Evolutionary conservation across 2,797 vertebrate species (phyloP).

Genomic region (Lagodon rhomboides): DNA sequence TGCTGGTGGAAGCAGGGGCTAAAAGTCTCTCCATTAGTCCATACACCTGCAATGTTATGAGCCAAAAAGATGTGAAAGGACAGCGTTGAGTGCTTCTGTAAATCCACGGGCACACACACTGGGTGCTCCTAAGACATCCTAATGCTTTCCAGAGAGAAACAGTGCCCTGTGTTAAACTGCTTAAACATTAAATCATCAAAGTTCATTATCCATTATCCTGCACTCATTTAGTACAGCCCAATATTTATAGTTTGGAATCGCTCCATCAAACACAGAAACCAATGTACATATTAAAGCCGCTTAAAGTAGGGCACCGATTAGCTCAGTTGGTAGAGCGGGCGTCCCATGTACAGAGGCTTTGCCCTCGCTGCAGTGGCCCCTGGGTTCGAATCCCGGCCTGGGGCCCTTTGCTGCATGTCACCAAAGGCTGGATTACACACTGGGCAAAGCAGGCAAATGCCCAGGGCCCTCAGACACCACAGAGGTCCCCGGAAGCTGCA

Average conservation of each 20-base stretch:
- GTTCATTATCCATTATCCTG: background rate
- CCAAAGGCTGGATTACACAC: background rate
- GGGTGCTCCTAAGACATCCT: background rate
- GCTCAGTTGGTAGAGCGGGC: too few species aligned
- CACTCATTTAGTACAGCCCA: background rate
- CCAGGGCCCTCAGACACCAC: background rate
- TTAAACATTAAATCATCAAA: background rate
- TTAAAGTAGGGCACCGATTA: too few species aligned
- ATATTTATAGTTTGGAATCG: background rate
- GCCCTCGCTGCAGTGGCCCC: too few species aligned
- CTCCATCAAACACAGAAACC: background rate
- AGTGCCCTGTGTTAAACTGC: background rate
- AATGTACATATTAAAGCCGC: background rate
- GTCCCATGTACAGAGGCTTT: too few species aligned
- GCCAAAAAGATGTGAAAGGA: conserved; percentile 18
- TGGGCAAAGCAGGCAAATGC: background rate
- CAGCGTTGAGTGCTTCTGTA: background rate
- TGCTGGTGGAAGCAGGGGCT: conserved; percentile 25
- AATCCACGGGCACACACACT: background rate
- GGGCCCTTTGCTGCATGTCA: too few species aligned
- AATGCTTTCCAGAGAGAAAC: conserved; percentile 3
- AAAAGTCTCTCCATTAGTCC: conserved; percentile 41
- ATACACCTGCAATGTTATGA: conserved; percentile 23
- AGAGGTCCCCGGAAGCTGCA: background rate
- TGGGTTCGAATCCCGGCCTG: too few species aligned